Evolutionary conservation across 1,140 invertebrate species (phyloP).

Genomic region (Heliconius hewitsoni): DNA sequence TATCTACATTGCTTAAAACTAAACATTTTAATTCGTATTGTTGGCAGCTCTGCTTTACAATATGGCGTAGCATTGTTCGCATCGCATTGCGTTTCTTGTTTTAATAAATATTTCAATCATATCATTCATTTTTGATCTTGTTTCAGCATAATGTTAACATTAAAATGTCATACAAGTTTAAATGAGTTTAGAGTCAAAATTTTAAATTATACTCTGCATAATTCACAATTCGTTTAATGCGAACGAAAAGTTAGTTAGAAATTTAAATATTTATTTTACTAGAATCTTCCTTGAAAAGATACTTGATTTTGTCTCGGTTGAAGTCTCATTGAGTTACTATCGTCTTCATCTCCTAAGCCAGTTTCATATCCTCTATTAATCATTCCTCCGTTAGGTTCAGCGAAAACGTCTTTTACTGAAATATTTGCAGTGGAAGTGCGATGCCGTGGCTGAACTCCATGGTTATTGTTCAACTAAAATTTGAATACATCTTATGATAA

Average conservation of each 20-base stretch:
- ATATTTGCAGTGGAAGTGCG: constrained; percentile 83
- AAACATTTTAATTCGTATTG: constrained; percentile 57
- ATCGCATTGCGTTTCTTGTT: not conserved
- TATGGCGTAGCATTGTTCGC: constrained; percentile 1
- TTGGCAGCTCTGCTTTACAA: constrained; percentile 52
- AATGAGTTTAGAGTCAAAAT: not conserved
- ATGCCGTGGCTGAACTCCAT: constrained; percentile 72
- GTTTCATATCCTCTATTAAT: constrained; percentile 83
- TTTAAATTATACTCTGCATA: not conserved
- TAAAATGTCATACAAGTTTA: not conserved
- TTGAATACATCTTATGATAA: no score
- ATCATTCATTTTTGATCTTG: not conserved
- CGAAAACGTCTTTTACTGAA: constrained; percentile 83
- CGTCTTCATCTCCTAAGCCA: constrained; percentile 82
- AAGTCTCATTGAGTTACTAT: constrained; percentile 82
- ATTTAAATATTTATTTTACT: constrained; percentile 38
- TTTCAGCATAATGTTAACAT: not conserved
- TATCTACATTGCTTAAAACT: constrained; percentile 72
- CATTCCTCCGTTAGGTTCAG: constrained; percentile 82
- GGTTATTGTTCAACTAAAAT: constrained; percentile 75
- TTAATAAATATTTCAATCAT: not conserved
- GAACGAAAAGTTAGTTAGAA: not conserved
- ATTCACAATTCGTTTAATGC: not conserved
- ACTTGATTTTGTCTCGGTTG: constrained; percentile 80
- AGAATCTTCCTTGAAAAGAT: constrained; percentile 75